These are phyloP conservation scores for Stomatorhinus ivindoensis DNA, from an alignment of 2,113 vertebrate species.

Conservation along the genomic window DNA sequence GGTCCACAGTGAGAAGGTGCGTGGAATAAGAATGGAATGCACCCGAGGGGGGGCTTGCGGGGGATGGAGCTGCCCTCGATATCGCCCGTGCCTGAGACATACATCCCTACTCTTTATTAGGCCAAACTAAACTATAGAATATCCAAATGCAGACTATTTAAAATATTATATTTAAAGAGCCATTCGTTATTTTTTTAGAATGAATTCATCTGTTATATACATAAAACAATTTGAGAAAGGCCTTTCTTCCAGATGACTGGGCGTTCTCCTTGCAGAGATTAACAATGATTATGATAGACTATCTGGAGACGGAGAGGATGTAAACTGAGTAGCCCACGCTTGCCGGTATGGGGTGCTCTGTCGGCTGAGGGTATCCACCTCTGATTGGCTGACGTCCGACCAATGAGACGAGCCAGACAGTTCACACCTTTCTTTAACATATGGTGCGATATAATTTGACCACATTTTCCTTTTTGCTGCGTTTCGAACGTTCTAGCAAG, in stretches of 20 bases:
- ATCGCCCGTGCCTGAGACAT: background rate
- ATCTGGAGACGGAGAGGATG: background rate
- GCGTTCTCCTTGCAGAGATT: background rate
- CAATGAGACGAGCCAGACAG: background rate
- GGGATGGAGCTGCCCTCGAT: background rate
- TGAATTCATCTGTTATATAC: background rate
- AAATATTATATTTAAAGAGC: background rate
- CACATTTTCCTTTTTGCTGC: background rate
- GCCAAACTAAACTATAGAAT: background rate
- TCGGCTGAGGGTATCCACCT: background rate
- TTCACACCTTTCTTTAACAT: background rate
- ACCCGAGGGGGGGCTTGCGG: background rate
- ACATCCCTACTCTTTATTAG: background rate
- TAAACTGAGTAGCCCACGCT: background rate
- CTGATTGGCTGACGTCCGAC: background rate
- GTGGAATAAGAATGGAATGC: background rate
- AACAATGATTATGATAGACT: background rate
- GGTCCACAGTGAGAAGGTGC: background rate
- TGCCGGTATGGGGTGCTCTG: background rate
- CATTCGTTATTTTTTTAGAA: background rate
- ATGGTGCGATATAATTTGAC: background rate
- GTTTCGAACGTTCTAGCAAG: background rate
- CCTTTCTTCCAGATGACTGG: background rate
- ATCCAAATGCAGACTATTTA: background rate
- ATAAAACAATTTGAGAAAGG: background rate